phyloP scores from a whole-genome alignment of 2,113 vertebrate species.

The Erpornis zantholeuca region DNA sequence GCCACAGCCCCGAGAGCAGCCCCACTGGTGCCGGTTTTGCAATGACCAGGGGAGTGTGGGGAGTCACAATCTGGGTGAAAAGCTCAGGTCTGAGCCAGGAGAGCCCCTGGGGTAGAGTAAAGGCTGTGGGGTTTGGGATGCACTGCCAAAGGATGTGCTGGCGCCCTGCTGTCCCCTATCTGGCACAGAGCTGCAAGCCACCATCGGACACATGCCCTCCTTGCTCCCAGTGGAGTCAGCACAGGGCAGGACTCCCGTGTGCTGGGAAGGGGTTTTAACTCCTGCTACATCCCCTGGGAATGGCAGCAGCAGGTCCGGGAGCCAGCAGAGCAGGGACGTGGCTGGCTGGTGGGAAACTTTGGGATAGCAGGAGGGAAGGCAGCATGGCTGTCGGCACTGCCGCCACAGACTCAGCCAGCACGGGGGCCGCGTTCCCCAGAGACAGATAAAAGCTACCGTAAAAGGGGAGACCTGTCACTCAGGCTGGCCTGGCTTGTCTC shows the following conservation, averaged over 20 bases:
- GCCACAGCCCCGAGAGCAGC: not conserved
- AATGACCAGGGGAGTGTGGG: not conserved
- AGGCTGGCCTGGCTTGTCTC: constrained; percentile 50
- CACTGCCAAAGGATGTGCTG: not conserved
- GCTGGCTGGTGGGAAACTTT: not conserved
- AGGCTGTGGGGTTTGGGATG: not conserved
- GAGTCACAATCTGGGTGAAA: not conserved
- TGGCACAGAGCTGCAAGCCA: accelerated
- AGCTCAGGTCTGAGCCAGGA: not conserved
- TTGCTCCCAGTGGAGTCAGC: accelerated
- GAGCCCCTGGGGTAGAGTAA: not conserved
- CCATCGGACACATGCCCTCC: accelerated
- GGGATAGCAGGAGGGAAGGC: not conserved
- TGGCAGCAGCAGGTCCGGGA: accelerated
- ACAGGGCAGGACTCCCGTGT: accelerated
- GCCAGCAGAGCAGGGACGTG: not conserved
- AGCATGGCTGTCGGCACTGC: not conserved
- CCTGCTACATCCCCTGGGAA: accelerated
- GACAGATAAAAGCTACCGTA: constrained; percentile 67
- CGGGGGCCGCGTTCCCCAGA: not conserved
- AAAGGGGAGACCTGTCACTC: constrained; percentile 68
- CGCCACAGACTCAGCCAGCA: accelerated
- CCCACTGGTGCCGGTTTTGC: accelerated
- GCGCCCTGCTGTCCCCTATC: accelerated
- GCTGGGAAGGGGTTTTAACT: not conserved